Evolutionary conservation across 2,797 vertebrate species (phyloP).

Genomic region (Pygocentrus nattereri): DNA sequence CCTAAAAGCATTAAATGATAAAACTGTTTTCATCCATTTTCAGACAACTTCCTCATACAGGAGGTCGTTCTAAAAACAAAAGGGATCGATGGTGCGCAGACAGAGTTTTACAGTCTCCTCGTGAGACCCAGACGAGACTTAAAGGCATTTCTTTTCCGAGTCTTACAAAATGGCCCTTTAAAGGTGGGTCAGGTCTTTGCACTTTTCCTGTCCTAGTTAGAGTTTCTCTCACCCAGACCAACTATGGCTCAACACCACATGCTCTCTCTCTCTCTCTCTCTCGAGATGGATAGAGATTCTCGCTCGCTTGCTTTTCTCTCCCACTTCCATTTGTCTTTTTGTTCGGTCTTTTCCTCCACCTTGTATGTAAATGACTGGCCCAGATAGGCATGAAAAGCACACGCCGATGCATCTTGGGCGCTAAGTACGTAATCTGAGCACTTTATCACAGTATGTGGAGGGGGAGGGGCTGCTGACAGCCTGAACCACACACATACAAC

Average conservation of each 20-base stretch:
- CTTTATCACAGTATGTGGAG: constrained; percentile 9
- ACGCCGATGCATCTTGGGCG: background rate
- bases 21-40: constrained; percentile 7
- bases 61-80: constrained; percentile 42
- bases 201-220: constrained; percentile 62
- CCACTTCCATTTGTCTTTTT: constrained; percentile 16
- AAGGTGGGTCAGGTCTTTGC: constrained; percentile 60
- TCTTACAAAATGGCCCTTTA: constrained; percentile 47
- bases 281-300: background rate
- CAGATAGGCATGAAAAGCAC: constrained; percentile 15
- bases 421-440: constrained; percentile 4
- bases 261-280: constrained; percentile 19
- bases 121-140: background rate
- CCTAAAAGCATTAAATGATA: background rate
- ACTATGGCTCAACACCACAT: constrained; percentile 28
- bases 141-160: constrained; percentile 9
- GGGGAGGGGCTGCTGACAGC: background rate
- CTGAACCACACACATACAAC: background rate
- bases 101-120: constrained; percentile 7
- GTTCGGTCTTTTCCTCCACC: background rate
- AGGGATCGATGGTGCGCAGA: constrained; percentile 18
- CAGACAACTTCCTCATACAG: background rate
- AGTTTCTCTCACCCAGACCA: constrained; percentile 60
- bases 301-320: background rate
- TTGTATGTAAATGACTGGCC: constrained; percentile 33